Percentiles rank a stretch among this genome's conserved stretches.
These are phyloP conservation scores for Merluccius polli DNA, from an alignment of 2,797 vertebrate genomes.

Conservation along the genomic window DNA sequence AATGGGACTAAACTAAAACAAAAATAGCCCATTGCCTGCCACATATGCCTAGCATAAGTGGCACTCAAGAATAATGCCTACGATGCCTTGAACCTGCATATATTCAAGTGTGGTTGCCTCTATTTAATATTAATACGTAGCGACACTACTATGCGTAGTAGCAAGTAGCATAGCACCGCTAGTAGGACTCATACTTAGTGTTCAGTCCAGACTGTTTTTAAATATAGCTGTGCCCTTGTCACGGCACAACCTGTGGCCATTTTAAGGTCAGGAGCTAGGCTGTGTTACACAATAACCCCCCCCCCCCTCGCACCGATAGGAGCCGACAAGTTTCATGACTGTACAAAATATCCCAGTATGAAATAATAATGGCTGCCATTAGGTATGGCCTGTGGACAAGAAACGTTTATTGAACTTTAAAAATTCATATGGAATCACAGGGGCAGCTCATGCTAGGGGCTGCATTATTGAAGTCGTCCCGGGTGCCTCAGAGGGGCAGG, in stretches of 20 bases:
- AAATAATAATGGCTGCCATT: slow-evolving; percentile 58
- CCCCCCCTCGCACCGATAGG: background rate
- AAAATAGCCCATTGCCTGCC: background rate
- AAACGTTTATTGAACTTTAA: slow-evolving; percentile 69
- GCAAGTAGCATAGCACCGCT: background rate
- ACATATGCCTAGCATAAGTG: background rate
- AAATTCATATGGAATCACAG: slow-evolving; percentile 62
- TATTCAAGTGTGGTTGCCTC: background rate
- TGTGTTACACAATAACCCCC: slow-evolving; percentile 10
- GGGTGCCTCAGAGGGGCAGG: background rate
- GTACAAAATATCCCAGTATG: slow-evolving; percentile 45
- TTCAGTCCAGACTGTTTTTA: background rate
- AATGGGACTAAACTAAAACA: background rate
- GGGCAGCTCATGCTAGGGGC: slow-evolving; percentile 37
- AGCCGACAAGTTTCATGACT: slow-evolving; percentile 28
- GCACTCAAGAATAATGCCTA: background rate
- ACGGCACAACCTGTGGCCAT: background rate
- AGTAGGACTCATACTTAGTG: background rate
- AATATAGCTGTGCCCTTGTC: background rate
- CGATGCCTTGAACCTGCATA: background rate
- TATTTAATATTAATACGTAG: background rate
- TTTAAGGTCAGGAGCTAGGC: background rate
- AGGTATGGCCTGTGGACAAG: slow-evolving; percentile 54
- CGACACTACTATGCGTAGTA: background rate
- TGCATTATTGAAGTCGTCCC: slow-evolving; percentile 63